phyloP scores from a whole-genome alignment of 2,797 vertebrate species.

The Gadopsis bispinosus region DNA sequence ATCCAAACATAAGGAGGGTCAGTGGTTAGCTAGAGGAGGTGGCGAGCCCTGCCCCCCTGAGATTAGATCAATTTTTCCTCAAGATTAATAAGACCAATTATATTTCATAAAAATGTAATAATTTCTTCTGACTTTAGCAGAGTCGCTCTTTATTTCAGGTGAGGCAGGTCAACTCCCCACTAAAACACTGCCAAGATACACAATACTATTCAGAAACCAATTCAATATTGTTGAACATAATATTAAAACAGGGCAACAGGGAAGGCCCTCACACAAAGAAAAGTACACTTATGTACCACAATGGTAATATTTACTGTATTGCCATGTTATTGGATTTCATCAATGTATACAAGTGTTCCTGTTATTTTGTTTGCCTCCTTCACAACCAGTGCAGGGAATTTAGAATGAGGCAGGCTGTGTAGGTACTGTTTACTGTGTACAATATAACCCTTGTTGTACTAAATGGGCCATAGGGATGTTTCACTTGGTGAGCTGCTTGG shows the following conservation, averaged over 20 bases:
- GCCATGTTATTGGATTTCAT: not conserved
- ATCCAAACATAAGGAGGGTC: not conserved
- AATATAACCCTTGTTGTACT: conserved; percentile 18
- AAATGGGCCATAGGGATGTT: conserved; percentile 28
- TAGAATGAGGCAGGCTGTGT: not conserved
- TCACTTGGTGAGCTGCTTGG: conserved; percentile 22
- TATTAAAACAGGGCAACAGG: not conserved
- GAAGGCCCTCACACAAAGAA: not conserved
- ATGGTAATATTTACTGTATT: not conserved
- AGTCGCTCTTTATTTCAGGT: not conserved
- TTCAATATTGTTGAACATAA: not conserved
- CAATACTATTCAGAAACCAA: not conserved
- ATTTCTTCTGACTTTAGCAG: not conserved
- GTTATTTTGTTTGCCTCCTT: not conserved
- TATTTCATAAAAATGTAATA: not conserved
- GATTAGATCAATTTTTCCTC: too few species aligned
- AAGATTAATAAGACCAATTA: not conserved
- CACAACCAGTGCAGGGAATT: not conserved
- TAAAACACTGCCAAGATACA: not conserved
- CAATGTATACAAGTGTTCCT: not conserved
- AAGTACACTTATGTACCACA: not conserved
- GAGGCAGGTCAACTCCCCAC: not conserved
- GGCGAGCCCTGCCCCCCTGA: too few species aligned
- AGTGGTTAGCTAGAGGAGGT: too few species aligned
- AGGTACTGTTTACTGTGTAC: not conserved